Conservation (phyloP, 2,113 vertebrate genomes). For the Oryzias celebensis region DNA sequence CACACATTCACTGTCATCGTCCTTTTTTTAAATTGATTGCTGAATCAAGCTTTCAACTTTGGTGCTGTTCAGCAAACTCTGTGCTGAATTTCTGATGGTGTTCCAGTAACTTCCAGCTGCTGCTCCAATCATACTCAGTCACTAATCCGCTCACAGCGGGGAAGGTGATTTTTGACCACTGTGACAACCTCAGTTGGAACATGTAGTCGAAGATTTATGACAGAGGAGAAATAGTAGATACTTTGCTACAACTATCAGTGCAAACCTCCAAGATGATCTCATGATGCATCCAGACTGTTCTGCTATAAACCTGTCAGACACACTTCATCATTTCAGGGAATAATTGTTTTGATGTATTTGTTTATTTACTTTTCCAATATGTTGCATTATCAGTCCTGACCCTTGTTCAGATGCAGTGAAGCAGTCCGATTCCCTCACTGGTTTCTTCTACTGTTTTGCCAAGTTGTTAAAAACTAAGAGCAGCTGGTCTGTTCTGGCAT, state of each 20-base stretch:
- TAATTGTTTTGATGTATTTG: constrained; percentile 56
- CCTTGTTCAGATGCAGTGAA: too few relatives aligned
- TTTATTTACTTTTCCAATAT: neutral
- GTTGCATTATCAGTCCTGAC: neutral
- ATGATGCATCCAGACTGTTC: constrained; percentile 5
- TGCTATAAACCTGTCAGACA: constrained; percentile 17
- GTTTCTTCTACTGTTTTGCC: too few relatives aligned
- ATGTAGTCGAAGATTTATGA: constrained; percentile 6
- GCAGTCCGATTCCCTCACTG: too few relatives aligned
- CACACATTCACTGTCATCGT: neutral
- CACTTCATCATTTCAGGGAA: constrained; percentile 44
- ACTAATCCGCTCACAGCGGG: constrained; percentile 23
- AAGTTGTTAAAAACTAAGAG: neutral
- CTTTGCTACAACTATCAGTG: constrained; percentile 2
- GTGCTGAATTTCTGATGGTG: neutral
- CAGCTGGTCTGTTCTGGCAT: neutral
- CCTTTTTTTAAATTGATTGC: neutral
- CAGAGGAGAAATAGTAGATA: neutral
- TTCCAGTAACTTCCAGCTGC: constrained; percentile 7
- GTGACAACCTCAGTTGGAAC: constrained; percentile 28
- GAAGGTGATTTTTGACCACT: constrained; percentile 42
- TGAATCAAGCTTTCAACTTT: neutral
- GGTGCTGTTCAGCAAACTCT: neutral
- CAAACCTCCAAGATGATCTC: neutral
- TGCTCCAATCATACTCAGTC: constrained; percentile 5